Conservation (phyloP, 2,113 vertebrate species). For the Trinectes maculatus region DNA sequence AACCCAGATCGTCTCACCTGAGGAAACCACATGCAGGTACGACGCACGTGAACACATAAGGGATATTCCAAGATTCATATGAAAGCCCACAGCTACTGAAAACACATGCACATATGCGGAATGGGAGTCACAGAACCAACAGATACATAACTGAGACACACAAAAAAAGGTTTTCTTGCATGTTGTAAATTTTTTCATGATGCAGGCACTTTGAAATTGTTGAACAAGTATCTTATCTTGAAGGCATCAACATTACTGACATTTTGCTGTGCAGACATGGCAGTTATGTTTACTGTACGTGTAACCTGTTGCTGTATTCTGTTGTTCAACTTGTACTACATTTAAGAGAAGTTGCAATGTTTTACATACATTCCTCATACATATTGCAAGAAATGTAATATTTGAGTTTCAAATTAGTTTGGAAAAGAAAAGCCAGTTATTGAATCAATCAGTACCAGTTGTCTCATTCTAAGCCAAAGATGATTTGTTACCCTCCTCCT, state of each 20-base stretch:
- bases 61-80: slow-evolving; percentile 18
- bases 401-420: too few relatives aligned
- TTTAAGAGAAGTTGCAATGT: not conserved
- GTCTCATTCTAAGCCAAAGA: slow-evolving; percentile 13
- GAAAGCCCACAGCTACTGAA: not conserved
- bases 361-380: not conserved
- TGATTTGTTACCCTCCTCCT: not conserved
- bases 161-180: not conserved
- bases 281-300: too few relatives aligned
- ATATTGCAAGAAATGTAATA: too few relatives aligned
- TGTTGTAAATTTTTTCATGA: not conserved
- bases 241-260: not conserved
- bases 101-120: not conserved
- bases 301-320: not conserved
- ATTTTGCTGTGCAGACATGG: too few relatives aligned
- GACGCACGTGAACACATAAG: slow-evolving; percentile 9
- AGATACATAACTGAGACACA: not conserved
- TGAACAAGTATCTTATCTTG: slow-evolving; percentile 2
- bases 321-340: too few relatives aligned
- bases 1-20: slow-evolving; percentile 77
- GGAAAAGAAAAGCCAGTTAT: too few relatives aligned
- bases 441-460: slow-evolving; percentile 7
- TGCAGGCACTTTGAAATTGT: not conserved
- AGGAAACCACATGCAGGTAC: slow-evolving; percentile 83
- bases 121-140: not conserved